These are phyloP conservation scores for Sphaeridia pumilis DNA, from an alignment of 2,888 invertebrate species.

Conservation along the genomic window DNA sequence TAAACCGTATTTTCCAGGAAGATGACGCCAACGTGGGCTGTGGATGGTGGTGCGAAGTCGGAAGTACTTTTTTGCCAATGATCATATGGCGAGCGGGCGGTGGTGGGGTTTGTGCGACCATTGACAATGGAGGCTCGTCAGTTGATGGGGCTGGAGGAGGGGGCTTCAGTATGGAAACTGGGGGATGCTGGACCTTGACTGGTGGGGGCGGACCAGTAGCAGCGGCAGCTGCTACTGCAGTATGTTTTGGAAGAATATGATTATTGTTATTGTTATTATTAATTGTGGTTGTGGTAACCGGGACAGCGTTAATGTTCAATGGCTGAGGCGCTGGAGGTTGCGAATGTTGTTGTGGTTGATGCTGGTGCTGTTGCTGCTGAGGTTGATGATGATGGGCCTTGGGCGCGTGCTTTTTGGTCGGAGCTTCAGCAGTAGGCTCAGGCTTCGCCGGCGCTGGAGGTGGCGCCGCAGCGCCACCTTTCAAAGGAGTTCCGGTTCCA, in stretches of 20 bases:
- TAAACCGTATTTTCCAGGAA: constrained; percentile 35
- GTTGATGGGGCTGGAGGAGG: constrained; percentile 26
- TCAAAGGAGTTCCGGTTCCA: constrained; percentile 5
- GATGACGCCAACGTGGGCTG: constrained; percentile 22
- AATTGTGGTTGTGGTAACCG: neutral
- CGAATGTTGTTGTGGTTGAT: constrained; percentile 3
- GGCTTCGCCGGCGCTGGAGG: neutral
- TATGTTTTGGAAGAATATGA: constrained; percentile 1
- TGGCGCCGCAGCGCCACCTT: neutral
- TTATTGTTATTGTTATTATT: constrained; percentile 13
- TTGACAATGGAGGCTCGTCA: neutral
- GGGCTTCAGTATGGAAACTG: constrained; percentile 31
- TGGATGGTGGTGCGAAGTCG: constrained; percentile 7
- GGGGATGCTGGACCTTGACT: constrained; percentile 21
- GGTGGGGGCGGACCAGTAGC: constrained; percentile 2
- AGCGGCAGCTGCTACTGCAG: too few relatives aligned
- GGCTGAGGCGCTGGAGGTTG: neutral
- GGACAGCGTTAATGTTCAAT: neutral
- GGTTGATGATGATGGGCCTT: constrained; percentile 1
- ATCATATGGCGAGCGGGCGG: neutral
- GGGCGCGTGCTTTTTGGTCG: neutral
- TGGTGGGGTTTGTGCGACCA: neutral
- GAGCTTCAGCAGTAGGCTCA: neutral
- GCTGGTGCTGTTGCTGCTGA: constrained; percentile 1
- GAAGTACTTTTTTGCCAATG: constrained; percentile 6